Evolutionary conservation across 2,888 invertebrate genomes (phyloP).

Genomic region (Galerucella calmariensis): DNA sequence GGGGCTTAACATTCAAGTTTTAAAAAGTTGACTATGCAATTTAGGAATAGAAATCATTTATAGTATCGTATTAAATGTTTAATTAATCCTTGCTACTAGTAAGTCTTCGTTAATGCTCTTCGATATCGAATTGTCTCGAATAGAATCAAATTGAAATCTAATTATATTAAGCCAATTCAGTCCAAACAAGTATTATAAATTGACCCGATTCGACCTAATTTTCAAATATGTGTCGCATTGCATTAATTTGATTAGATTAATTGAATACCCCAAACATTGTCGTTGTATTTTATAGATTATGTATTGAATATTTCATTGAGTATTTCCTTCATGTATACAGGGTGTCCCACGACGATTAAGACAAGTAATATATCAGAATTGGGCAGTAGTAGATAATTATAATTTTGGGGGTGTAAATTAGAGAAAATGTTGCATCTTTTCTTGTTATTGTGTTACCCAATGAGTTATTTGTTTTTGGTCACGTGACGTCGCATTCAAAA

Average conservation of each 20-base stretch:
- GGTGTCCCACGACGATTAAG: too few relatives aligned
- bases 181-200: conserved; percentile 13
- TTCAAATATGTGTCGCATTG: conserved; percentile 19
- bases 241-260: conserved; percentile 15
- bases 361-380: too few relatives aligned
- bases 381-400: too few relatives aligned
- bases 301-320: background rate
- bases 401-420: too few relatives aligned
- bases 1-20: too few relatives aligned
- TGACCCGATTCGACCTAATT: conserved; percentile 19
- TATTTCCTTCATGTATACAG: too few relatives aligned
- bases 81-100: background rate
- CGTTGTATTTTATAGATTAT: background rate
- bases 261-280: conserved; percentile 6
- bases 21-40: too few relatives aligned
- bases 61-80: background rate
- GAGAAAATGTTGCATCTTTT: too few relatives aligned
- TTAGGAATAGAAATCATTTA: too few relatives aligned
- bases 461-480: too few relatives aligned
- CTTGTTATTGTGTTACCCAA: too few relatives aligned
- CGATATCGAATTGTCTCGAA: conserved; percentile 7
- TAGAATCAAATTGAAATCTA: conserved; percentile 15
- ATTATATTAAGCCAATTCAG: conserved; percentile 24
- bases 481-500: too few relatives aligned
- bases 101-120: background rate